These are phyloP conservation scores for Endotricha flammealis DNA, from an alignment of 2,888 invertebrate species.

Conservation along the genomic window DNA sequence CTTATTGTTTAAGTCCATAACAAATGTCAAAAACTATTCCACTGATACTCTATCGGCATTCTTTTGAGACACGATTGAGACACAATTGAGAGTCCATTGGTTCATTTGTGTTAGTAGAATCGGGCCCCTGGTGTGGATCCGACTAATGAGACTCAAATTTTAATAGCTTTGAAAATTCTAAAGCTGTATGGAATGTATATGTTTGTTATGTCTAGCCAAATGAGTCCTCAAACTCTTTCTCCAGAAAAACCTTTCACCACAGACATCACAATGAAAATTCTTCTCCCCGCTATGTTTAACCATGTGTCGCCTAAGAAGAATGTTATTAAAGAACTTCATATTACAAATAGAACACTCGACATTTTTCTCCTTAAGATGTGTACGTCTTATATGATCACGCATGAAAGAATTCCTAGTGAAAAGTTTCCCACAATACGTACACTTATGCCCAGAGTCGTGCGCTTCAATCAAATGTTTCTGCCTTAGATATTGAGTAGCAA, in stretches of 20 bases:
- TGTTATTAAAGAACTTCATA: constrained; percentile 69
- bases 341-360: constrained; percentile 64
- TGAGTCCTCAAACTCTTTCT: constrained; percentile 80
- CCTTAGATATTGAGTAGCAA: constrained; percentile 72
- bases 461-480: constrained; percentile 75
- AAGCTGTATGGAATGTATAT: constrained; percentile 30
- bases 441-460: constrained; percentile 66
- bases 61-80: no score
- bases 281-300: constrained; percentile 73
- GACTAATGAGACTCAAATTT: no score
- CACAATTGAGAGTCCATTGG: no score
- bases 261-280: constrained; percentile 79
- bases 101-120: no score
- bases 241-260: constrained; percentile 79
- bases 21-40: no score
- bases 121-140: no score
- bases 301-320: constrained; percentile 60
- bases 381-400: constrained; percentile 59
- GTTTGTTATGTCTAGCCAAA: constrained; percentile 60
- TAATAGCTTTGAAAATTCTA: no score
- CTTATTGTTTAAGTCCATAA: no score
- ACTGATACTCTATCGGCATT: no score
- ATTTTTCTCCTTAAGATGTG: constrained; percentile 67
- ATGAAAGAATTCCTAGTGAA: constrained; percentile 64
- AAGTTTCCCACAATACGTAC: constrained; percentile 59